These are phyloP conservation scores for Drosophila quinaria DNA, from an alignment of 2,888 invertebrate species.

Conservation along the genomic window DNA sequence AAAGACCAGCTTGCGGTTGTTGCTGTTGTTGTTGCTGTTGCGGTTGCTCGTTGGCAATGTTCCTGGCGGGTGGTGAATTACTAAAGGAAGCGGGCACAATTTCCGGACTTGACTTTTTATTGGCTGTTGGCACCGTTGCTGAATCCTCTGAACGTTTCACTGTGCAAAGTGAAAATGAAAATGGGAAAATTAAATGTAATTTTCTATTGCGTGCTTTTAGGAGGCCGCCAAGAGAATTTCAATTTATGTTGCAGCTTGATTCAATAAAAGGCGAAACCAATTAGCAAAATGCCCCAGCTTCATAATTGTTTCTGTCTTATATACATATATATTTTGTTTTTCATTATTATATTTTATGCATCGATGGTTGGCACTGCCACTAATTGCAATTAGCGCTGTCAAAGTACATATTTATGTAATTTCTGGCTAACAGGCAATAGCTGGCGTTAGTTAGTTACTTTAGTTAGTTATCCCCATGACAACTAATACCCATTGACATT, in stretches of 20 bases:
- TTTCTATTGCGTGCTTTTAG: constrained; percentile 53
- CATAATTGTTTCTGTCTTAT: constrained; percentile 60
- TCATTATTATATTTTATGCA: constrained; percentile 24
- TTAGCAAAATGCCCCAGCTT: constrained; percentile 57
- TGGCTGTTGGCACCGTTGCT: constrained; percentile 59
- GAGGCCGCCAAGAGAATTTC: constrained; percentile 54
- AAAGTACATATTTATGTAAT: constrained; percentile 67
- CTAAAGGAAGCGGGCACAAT: constrained; percentile 82
- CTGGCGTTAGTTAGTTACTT: background rate
- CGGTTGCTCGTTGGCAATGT: constrained; percentile 16
- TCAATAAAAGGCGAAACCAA: constrained; percentile 73
- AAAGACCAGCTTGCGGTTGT: constrained; percentile 49
- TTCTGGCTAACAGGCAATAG: constrained; percentile 28
- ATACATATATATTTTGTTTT: constrained; percentile 28
- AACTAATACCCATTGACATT: constrained; percentile 62
- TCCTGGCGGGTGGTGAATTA: constrained; percentile 68
- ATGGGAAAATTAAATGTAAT: constrained; percentile 56
- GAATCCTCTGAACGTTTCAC: constrained; percentile 61
- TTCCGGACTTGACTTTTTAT: constrained; percentile 83
- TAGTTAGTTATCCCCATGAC: constrained; percentile 50
- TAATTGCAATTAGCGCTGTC: constrained; percentile 77
- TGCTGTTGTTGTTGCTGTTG: constrained; percentile 27
- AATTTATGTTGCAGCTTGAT: constrained; percentile 57
- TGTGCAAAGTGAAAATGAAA: constrained; percentile 26
- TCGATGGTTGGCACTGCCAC: constrained; percentile 35